Evolutionary conservation across 2,797 vertebrate species (phyloP).

Genomic region (Scarus forsteni): DNA sequence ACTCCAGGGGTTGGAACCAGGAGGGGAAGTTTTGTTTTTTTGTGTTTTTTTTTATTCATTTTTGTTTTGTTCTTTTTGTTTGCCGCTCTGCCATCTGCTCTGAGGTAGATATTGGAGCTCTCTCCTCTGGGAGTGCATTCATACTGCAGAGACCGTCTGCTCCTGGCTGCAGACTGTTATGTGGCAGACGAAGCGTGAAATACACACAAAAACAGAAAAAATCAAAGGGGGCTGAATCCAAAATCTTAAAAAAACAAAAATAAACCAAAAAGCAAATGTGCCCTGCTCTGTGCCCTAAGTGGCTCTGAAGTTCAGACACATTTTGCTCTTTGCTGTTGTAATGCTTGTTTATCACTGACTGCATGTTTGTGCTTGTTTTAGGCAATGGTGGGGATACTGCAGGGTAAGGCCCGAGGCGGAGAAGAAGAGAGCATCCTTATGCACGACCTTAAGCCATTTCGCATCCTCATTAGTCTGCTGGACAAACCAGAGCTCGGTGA

Average conservation of each 20-base stretch:
- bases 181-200: conserved; percentile 72
- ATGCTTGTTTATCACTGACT: conserved; percentile 17
- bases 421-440: conserved; percentile 93
- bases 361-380: conserved; percentile 64
- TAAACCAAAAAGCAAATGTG: conserved; percentile 12
- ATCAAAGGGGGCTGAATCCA: conserved; percentile 10
- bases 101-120: conserved; percentile 61
- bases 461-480: conserved; percentile 97
- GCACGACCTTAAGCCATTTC: conserved; percentile 98
- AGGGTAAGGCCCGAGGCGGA: conserved; percentile 92
- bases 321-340: conserved; percentile 17
- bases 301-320: conserved; percentile 19
- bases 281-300: conserved; percentile 4
- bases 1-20: conserved; percentile 57
- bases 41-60: conserved; percentile 17
- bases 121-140: conserved; percentile 62
- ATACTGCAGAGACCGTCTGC: conserved; percentile 74
- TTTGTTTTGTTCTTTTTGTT: conserved; percentile 27
- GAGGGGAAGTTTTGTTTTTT: conserved; percentile 51
- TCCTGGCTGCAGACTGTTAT: conserved; percentile 52
- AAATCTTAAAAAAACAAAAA: not conserved
- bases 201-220: conserved; percentile 22
- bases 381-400: conserved; percentile 98
- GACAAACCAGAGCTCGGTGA: conserved; percentile 99
- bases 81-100: conserved; percentile 76